Evolutionary conservation across 2,113 vertebrate genomes (phyloP).

Genomic region (Patagioenas fasciata): DNA sequence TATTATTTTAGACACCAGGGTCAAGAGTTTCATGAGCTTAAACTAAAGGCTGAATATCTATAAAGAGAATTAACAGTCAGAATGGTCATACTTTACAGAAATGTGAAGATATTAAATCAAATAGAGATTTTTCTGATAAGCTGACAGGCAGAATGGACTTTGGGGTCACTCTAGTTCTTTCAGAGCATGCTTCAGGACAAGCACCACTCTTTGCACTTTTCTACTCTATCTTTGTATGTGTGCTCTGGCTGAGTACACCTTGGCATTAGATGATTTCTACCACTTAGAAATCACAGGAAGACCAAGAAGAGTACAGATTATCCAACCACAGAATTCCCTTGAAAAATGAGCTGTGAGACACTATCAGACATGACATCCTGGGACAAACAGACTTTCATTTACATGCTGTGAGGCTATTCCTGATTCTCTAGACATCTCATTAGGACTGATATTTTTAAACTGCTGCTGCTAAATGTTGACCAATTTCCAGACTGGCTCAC

Average conservation of each 20-base stretch:
- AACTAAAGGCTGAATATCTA: not conserved
- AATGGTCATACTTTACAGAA: not conserved
- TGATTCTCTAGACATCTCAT: not conserved
- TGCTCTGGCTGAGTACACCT: not conserved
- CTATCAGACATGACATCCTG: not conserved
- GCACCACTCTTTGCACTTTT: not conserved
- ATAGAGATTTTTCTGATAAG: not conserved
- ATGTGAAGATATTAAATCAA: not conserved
- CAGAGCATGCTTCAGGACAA: not conserved
- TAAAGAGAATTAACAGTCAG: not conserved
- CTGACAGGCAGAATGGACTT: not conserved
- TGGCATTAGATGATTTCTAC: not conserved
- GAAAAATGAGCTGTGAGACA: not conserved
- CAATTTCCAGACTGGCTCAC: not conserved
- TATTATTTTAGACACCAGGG: accelerated
- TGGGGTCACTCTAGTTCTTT: not conserved
- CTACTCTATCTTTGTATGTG: not conserved
- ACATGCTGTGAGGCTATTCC: not conserved
- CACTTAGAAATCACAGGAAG: not conserved
- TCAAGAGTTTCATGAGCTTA: not conserved
- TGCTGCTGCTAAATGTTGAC: not conserved
- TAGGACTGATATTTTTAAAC: not conserved
- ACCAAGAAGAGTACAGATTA: not conserved
- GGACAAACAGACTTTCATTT: not conserved
- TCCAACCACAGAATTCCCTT: not conserved